Percentiles rank a stretch among this genome's conserved stretches.
Conservation (phyloP, 2,113 vertebrate species). For the Climacteris rufus region DNA sequence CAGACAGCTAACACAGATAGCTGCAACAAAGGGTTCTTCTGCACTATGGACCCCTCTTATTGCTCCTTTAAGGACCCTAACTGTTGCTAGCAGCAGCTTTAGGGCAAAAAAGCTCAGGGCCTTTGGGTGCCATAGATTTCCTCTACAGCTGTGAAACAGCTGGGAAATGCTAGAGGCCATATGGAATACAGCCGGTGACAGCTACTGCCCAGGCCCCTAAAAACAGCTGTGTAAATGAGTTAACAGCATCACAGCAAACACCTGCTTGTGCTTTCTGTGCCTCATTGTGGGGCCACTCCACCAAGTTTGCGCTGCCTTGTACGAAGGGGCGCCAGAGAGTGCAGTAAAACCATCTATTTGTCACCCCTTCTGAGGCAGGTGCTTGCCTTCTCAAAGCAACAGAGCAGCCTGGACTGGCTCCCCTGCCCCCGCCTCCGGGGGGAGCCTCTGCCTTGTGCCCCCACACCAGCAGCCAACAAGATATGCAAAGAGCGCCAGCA, state of each 20-base stretch:
- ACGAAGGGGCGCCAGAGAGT: background rate
- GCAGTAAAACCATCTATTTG: background rate
- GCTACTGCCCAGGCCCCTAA: background rate
- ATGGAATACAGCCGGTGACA: background rate
- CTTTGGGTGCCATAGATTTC: background rate
- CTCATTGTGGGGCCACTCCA: background rate
- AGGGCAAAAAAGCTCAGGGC: background rate
- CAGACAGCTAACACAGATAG: background rate
- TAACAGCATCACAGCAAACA: background rate
- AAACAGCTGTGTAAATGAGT: background rate
- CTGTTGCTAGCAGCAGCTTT: background rate
- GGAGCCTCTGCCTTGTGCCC: background rate
- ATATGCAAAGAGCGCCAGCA: background rate
- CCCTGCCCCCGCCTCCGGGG: background rate
- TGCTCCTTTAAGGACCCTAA: background rate
- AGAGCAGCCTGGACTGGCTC: background rate
- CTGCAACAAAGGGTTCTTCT: background rate
- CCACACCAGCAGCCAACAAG: background rate
- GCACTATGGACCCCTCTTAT: background rate
- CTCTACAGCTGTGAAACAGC: background rate
- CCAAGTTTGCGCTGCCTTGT: background rate
- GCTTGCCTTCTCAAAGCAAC: background rate
- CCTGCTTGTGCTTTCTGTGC: background rate
- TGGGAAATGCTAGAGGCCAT: background rate
- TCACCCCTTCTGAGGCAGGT: accelerated